phyloP scores from a whole-genome alignment of 2,113 vertebrate genomes.

The Gymnocephalus cernua region DNA sequence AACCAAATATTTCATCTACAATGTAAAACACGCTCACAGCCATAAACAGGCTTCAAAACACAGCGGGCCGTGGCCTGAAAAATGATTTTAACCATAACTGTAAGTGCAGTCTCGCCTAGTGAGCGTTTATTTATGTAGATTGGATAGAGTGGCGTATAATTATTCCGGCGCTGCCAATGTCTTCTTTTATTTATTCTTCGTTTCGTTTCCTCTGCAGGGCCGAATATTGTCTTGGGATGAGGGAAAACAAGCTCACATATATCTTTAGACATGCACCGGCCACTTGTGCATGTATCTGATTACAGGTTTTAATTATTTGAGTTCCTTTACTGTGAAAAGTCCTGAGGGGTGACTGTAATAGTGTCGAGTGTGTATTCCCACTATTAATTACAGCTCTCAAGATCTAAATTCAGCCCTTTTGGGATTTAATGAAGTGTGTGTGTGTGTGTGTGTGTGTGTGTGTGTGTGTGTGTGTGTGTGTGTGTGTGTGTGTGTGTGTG shows the following conservation, averaged over 20 bases:
- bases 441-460: neutral
- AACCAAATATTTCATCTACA: slow-evolving; percentile 85
- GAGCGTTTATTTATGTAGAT: slow-evolving; percentile 86
- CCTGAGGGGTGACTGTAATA: slow-evolving; percentile 62
- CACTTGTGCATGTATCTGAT: slow-evolving; percentile 67
- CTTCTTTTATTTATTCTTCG: slow-evolving; percentile 82
- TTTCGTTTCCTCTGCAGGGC: slow-evolving; percentile 74
- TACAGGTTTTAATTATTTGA: slow-evolving; percentile 71
- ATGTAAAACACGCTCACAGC: slow-evolving; percentile 83
- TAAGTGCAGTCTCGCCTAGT: slow-evolving; percentile 53
- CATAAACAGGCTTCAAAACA: slow-evolving; percentile 82
- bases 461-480: slow-evolving; percentile 1
- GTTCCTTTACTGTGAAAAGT: slow-evolving; percentile 48
- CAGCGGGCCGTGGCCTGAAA: slow-evolving; percentile 73
- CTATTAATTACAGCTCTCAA: slow-evolving; percentile 71
- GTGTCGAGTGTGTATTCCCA: slow-evolving; percentile 50
- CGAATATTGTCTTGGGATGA: slow-evolving; percentile 70
- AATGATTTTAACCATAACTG: slow-evolving; percentile 83
- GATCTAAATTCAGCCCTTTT: slow-evolving; percentile 52
- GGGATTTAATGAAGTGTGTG: slow-evolving; percentile 17
- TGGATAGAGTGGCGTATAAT: slow-evolving; percentile 82
- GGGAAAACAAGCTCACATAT: slow-evolving; percentile 66
- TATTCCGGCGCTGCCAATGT: slow-evolving; percentile 79
- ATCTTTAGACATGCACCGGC: slow-evolving; percentile 64
- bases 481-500: slow-evolving; percentile 2